phyloP scores from a whole-genome alignment of 1,140 invertebrate genomes.

The Habropoda laboriosa region DNA sequence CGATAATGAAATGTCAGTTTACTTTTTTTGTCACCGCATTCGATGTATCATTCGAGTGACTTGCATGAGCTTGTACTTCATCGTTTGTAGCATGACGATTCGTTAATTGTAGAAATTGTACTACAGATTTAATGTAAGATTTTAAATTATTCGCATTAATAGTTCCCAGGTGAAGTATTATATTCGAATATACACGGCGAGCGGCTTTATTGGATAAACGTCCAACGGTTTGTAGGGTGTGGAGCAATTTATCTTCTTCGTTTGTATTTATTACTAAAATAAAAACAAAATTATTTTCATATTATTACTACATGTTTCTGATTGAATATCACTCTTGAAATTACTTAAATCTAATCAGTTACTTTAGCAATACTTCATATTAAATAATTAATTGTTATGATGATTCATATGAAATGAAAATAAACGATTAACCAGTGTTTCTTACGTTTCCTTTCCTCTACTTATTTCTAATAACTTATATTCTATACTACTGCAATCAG shows the following conservation, averaged over 20 bases:
- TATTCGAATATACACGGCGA: conserved; percentile 85
- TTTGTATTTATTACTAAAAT: conserved; percentile 81
- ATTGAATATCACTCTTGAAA: too few species aligned
- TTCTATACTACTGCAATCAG: too few species aligned
- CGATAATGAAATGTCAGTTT: background rate
- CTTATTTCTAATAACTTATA: too few species aligned
- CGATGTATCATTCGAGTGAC: background rate
- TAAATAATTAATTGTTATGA: too few species aligned
- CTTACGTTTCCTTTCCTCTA: too few species aligned
- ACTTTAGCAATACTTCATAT: too few species aligned
- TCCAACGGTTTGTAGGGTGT: conserved; percentile 87
- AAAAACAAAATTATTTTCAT: background rate
- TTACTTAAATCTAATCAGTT: background rate
- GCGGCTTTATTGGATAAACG: conserved; percentile 87
- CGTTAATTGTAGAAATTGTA: conserved; percentile 85
- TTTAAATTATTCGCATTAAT: conserved; percentile 84
- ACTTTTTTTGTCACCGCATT: background rate
- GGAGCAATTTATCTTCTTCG: conserved; percentile 85
- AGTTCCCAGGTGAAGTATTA: conserved; percentile 83
- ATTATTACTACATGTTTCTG: too few species aligned
- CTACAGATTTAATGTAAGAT: conserved; percentile 83
- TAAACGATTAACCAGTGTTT: too few species aligned
- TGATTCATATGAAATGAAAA: too few species aligned
- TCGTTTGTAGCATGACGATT: conserved; percentile 80
- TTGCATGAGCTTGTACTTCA: conserved; percentile 46